phyloP scores from a whole-genome alignment of 1,140 invertebrate genomes.

The Drosophila ironensis region DNA sequence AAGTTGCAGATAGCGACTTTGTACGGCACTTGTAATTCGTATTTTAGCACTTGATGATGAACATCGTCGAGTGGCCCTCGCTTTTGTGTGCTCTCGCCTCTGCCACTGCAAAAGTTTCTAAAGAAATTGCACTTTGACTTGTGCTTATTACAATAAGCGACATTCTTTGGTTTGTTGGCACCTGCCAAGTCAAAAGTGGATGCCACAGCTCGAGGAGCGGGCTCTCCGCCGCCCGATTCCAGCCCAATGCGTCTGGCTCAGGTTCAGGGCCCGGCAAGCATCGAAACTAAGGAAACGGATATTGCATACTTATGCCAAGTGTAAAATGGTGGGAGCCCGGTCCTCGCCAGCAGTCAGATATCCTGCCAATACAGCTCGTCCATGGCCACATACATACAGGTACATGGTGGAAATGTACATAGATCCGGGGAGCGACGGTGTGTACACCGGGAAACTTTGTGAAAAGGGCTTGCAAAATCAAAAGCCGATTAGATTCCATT shows the following conservation, averaged over 20 bases:
- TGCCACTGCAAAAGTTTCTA: constrained; percentile 58
- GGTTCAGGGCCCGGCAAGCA: constrained; percentile 61
- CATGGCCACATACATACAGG: constrained; percentile 6
- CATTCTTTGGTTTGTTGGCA: constrained; percentile 50
- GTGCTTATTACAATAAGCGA: constrained; percentile 70
- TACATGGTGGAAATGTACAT: constrained; percentile 16
- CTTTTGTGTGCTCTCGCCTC: constrained; percentile 17
- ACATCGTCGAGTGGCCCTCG: constrained; percentile 30
- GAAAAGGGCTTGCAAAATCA: constrained; percentile 78
- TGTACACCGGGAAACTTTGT: constrained; percentile 61
- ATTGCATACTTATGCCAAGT: constrained; percentile 78
- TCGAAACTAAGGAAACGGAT: constrained; percentile 78
- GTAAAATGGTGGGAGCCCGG: constrained; percentile 55
- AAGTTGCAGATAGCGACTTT: neutral
- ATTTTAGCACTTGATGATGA: neutral
- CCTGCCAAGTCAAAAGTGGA: constrained; percentile 62
- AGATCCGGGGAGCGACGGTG: constrained; percentile 21
- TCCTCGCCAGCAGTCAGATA: constrained; percentile 25
- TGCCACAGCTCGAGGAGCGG: constrained; percentile 45
- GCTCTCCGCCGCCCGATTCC: constrained; percentile 7
- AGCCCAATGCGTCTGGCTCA: constrained; percentile 32
- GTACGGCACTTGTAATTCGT: neutral
- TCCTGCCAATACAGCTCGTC: constrained; percentile 1
- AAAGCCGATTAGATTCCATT: constrained; percentile 80
- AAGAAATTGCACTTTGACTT: constrained; percentile 75